Percentiles rank a stretch among this genome's conserved stretches.
Conservation (phyloP, 2,113 vertebrate species). For the Lophotis ruficrista region DNA sequence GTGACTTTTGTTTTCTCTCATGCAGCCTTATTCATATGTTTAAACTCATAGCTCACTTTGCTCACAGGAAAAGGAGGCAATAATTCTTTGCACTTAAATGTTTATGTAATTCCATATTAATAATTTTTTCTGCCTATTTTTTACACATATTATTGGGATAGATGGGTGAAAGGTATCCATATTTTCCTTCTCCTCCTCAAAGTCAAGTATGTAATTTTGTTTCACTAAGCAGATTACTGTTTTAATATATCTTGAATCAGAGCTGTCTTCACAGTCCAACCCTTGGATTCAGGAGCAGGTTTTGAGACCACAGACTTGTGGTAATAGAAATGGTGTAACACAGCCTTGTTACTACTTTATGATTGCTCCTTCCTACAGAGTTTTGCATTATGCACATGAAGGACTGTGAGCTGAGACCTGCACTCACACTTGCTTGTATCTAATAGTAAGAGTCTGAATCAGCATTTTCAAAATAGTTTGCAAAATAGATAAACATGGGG, state of each 20-base stretch:
- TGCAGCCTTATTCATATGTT: neutral
- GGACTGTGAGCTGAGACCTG: neutral
- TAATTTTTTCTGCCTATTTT: neutral
- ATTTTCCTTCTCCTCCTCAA: neutral
- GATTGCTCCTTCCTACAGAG: neutral
- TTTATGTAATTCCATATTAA: slow-evolving; percentile 14
- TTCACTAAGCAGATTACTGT: neutral
- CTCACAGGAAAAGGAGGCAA: neutral
- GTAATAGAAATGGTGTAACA: neutral
- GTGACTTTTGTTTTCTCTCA: neutral
- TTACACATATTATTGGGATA: neutral
- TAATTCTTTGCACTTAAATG: neutral
- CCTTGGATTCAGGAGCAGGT: neutral
- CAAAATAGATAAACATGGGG: neutral
- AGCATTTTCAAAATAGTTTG: neutral
- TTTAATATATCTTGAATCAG: neutral
- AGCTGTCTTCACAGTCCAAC: neutral
- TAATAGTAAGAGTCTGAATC: neutral
- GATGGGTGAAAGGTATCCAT: neutral
- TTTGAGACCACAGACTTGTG: neutral
- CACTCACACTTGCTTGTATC: fast-evolving
- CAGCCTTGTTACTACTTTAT: neutral
- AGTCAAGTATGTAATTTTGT: neutral
- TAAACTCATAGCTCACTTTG: neutral
- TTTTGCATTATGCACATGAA: neutral